These are phyloP conservation scores for Zaprionus bogoriensis DNA, from an alignment of 2,888 invertebrate species.

Conservation along the genomic window DNA sequence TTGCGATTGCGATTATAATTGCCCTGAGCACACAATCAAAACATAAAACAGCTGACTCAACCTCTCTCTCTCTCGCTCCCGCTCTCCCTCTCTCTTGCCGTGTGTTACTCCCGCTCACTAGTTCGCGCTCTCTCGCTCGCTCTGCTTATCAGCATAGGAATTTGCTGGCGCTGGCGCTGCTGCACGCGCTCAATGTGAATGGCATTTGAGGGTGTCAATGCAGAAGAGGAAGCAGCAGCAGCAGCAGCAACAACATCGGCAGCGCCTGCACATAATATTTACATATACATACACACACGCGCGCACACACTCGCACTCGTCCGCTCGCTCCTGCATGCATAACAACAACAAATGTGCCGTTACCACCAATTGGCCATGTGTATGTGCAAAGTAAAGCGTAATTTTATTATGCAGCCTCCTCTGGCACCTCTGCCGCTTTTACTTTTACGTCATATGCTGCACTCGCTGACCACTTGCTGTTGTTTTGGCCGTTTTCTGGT, in stretches of 20 bases:
- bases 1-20: slow-evolving; percentile 41
- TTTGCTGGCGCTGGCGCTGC: slow-evolving; percentile 37
- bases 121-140: slow-evolving; percentile 19
- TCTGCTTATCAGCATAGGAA: slow-evolving; percentile 59
- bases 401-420: background rate
- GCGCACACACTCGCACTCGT: background rate
- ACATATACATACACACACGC: slow-evolving; percentile 10
- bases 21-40: slow-evolving; percentile 58
- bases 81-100: slow-evolving; percentile 1
- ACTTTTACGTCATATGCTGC: slow-evolving; percentile 30
- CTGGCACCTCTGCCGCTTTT: no score
- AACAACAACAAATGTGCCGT: slow-evolving; percentile 57
- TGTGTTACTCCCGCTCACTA: slow-evolving; percentile 4
- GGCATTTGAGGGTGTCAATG: slow-evolving; percentile 26
- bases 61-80: slow-evolving; percentile 12
- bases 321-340: slow-evolving; percentile 28
- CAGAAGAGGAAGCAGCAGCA: slow-evolving; percentile 41
- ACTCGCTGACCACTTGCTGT: slow-evolving; percentile 18
- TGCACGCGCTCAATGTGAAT: slow-evolving; percentile 25
- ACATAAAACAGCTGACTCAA: slow-evolving; percentile 65
- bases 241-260: slow-evolving; percentile 30
- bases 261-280: slow-evolving; percentile 33
- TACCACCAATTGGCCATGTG: slow-evolving; percentile 18
- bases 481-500: slow-evolving; percentile 20
- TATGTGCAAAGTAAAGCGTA: background rate